Conservation (phyloP, 2,113 vertebrate species). For the Pagrus major region DNA sequence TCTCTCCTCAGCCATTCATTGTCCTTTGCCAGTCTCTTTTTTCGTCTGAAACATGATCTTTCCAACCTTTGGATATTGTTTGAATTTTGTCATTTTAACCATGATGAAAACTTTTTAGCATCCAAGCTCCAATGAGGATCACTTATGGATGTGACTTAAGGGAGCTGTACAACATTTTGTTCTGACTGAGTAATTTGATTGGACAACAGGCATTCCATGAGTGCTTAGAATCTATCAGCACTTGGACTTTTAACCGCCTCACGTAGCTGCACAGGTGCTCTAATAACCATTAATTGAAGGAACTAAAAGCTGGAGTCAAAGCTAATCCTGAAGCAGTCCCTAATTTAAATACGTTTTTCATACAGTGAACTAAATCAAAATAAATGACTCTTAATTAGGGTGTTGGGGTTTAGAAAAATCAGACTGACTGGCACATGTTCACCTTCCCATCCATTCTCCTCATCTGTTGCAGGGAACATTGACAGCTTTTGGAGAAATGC, state of each 20-base stretch:
- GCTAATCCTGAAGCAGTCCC: not conserved
- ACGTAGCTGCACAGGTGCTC: too few relatives aligned
- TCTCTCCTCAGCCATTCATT: not conserved
- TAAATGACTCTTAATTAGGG: not conserved
- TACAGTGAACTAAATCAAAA: not conserved
- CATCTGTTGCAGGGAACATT: not conserved
- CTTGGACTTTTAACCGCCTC: too few relatives aligned
- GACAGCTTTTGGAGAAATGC: slow-evolving; percentile 19
- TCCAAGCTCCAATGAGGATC: not conserved
- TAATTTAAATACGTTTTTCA: not conserved
- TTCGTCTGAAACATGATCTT: not conserved
- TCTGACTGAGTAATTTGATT: too few relatives aligned
- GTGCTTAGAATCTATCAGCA: too few relatives aligned
- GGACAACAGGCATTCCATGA: too few relatives aligned
- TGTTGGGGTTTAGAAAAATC: not conserved
- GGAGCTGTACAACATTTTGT: too few relatives aligned
- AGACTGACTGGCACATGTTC: not conserved
- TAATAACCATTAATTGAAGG: too few relatives aligned
- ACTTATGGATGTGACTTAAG: not conserved
- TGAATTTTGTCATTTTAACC: not conserved
- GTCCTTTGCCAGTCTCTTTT: not conserved
- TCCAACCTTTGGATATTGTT: too few relatives aligned
- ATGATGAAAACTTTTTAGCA: not conserved
- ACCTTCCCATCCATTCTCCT: not conserved
- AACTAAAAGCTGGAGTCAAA: not conserved